These are phyloP conservation scores for Nemotelus pantherinus DNA, from an alignment of 2,888 invertebrate genomes.

Conservation along the genomic window DNA sequence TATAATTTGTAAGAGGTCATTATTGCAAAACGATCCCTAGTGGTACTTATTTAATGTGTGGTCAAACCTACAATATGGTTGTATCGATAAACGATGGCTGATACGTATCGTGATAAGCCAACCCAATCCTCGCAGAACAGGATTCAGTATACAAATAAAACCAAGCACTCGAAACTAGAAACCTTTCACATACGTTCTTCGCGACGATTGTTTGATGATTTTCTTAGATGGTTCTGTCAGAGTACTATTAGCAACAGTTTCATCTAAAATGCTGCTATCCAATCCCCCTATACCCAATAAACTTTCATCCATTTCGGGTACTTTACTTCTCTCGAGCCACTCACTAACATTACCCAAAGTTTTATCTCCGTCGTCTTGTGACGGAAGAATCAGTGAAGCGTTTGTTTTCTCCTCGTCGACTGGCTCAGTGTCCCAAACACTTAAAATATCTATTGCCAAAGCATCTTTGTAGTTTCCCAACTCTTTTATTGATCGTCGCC, in stretches of 20 bases:
- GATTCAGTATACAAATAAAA: not conserved
- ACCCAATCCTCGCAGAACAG: too few species aligned
- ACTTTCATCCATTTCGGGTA: conserved; percentile 13
- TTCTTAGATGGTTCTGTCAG: not conserved
- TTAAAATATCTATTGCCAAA: conserved; percentile 54
- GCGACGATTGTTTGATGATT: not conserved
- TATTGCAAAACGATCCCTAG: too few species aligned
- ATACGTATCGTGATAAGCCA: too few species aligned
- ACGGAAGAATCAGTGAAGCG: not conserved
- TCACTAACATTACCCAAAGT: not conserved
- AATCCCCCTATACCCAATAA: not conserved
- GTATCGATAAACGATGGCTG: too few species aligned
- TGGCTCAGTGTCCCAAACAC: conserved; percentile 56
- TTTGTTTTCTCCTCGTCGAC: conserved; percentile 37
- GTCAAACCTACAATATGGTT: too few species aligned
- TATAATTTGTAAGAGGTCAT: too few species aligned
- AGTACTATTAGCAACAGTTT: not conserved
- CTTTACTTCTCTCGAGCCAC: conserved; percentile 23
- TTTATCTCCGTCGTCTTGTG: not conserved
- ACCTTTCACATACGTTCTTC: conserved; percentile 36
- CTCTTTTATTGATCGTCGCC: conserved; percentile 55
- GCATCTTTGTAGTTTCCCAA: conserved; percentile 56
- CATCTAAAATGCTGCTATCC: conserved; percentile 5
- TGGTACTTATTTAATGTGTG: too few species aligned
- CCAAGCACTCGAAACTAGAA: conserved; percentile 20